Evolutionary conservation across 2,113 vertebrate genomes (phyloP), one percentile per base, ranked within the genome.

Genomic region (Onychostruthus taczanowskii): DNA sequence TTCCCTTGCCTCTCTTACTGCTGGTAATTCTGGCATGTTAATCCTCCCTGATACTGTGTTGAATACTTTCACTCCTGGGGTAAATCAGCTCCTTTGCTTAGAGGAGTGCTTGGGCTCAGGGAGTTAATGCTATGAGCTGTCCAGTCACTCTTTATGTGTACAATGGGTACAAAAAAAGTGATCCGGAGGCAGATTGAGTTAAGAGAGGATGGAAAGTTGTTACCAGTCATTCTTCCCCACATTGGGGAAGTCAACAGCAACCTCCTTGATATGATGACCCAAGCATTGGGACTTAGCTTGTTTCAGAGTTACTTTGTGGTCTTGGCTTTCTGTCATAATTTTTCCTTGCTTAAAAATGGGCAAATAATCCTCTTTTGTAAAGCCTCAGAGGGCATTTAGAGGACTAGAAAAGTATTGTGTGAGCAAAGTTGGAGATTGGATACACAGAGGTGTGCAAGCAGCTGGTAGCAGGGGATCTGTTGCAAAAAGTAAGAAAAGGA

Each of bases 321-420:
- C 50, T 64, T 50, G 31, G 1, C 7, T 50, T 9, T 56, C 28
- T 72, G 22, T 15, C 1, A 1, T 2, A 0, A 0, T 23, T 85
- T 87, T 83, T 39, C 2, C 10, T 68, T 66, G 6, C 26, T 53
- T 49, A 58, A 46, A 76, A 87, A 68, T 3, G 39, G 18, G 21
- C 14, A 47, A 82, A 67, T 52, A 75, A 84, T 72, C 27, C 12
- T 75, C 6, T 44, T 21, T 87, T 59, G 21, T 49, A 47, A 78
- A 63, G 35, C 17, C 22, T 69, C 35, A 82, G 58, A 84, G 16
- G 31, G 5, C 2, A 33, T 75, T 91, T 64, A 82, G 22, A 64
- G 7, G 24, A 79, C 68, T 78, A 61, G 87, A 15, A 23, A 84
- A 44, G 12, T 68, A 68, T 33, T 86, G 37, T 50, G 11, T 56